Base-by-base conservation (phyloP, 92 coral and sea anemone species). In the Ricordea florida region DNA sequence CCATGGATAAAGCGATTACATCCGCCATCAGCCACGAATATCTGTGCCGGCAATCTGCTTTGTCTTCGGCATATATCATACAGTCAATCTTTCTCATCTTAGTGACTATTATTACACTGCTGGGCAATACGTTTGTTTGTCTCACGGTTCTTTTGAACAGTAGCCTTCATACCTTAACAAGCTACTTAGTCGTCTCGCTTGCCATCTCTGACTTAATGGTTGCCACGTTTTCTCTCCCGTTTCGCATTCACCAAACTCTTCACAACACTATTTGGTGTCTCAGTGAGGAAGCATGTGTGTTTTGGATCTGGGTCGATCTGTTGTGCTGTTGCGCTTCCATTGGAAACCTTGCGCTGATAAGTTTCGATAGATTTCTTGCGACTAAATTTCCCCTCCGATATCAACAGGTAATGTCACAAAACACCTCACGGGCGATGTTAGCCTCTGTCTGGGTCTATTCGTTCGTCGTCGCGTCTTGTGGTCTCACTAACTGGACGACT, bases 311-410 rank as follows among this genome's bases (percentile, higher is more conserved):
- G 73, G 87, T 83, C 22, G 97, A 91, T 69, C 27, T 74, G 6
- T 42, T 91, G 11, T 83, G 90, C 23, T 88, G 93, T 72, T 80
- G 88, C 18, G 97, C 97, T 6, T 91, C 97, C 0, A 91, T 86
- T 15, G 73, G 90, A 33, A 88, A 88, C 68, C 64, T 91, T 10
- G 97, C 97, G 10, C 72, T 91, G 25, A 79, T 91, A 11, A 76
- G 93, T 0, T 45, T 91, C 37, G 97, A 91, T 30, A 79, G 97
- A 13, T 88, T 88, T 74, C 74, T 91, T 33, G 97, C 97, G 45
- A 76, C 93, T 4, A 83, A 89, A 23, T 91, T 88, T 47, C 97
- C 97, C 0, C 81, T 91, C 38, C 79, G 71, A 36, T 91, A 91
- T 62, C 89, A 88, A 18, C 91, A 86, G 2, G 57, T 92, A 30